Evolutionary conservation across 2,888 invertebrate genomes (phyloP), one percentile per base, ranked within the genome.

Genomic region (Andrena bicolor): DNA sequence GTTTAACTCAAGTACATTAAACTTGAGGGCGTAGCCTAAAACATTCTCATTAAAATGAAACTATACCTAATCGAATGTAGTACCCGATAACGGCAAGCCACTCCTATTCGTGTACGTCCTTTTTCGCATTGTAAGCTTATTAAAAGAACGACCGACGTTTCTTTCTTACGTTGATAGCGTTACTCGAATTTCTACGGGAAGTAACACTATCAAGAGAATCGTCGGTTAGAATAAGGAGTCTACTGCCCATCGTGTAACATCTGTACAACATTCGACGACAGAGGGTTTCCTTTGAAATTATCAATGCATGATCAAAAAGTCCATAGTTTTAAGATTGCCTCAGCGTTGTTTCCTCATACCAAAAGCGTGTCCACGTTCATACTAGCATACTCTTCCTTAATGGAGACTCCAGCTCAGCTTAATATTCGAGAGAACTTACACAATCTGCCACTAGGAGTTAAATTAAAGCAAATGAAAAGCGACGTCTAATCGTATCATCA

Each of bases 281-380:
- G 91, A 91, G 91, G 91, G 90, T 84, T 84, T 65, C 23, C 56
- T 56, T 70, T 80, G 48, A 51, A 71, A 88, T 89, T 86, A 86
- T 89, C 88, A 83, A 87, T 90, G 93, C 94, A 94, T 94, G 94
- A 94, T 94, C 94, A 94, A 94, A 94, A 94, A 94, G 93, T 94
- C 94, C 93, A 93, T 94, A 94, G 94, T 94, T 94, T 93, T 92
- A 85, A 91, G 90, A 93, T 94, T 94, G 94, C 94, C 94, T 93
- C 92, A 94, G 94, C 94, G 94, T 94, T 93, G 92, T 93, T 93
- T 91, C 91, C 92, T 91, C 88, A 88, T 92, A 90, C 92, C 90
- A 89, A 89, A 92, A 92, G 91, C 91, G 91, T 91, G 91, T 91
- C 90, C 92, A 92, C 91, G 91, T 90, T 90, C 81, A 78, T 61